These are phyloP conservation scores for Phrixothrix hirtus DNA, from an alignment of 2,888 invertebrate species.

Conservation along the genomic window DNA sequence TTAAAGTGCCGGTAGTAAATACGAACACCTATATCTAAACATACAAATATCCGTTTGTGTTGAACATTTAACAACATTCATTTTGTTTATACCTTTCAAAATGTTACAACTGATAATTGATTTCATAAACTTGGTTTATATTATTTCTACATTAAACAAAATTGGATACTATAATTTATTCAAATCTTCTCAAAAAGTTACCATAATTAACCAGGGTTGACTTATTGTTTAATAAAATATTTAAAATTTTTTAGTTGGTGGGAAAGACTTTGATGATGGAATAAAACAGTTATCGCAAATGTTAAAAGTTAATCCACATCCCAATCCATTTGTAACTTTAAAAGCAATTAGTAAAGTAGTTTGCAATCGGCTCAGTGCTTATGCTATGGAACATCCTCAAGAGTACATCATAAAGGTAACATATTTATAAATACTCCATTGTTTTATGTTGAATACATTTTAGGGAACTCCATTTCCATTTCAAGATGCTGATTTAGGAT, in stretches of 20 bases:
- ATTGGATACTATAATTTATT: too few relatives aligned
- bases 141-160: too few relatives aligned
- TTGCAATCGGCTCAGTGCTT: conserved; percentile 62
- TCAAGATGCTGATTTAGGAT: conserved; percentile 68
- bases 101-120: too few relatives aligned
- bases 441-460: conserved; percentile 34
- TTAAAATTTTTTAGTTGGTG: conserved; percentile 67
- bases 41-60: too few relatives aligned
- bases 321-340: conserved; percentile 75
- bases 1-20: too few relatives aligned
- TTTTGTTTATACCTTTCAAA: too few relatives aligned
- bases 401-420: conserved; percentile 56
- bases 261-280: conserved; percentile 81
- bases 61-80: too few relatives aligned
- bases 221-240: conserved; percentile 47
- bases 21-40: too few relatives aligned
- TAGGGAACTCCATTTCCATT: conserved; percentile 72
- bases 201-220: background rate
- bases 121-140: too few relatives aligned
- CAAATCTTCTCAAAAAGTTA: too few relatives aligned
- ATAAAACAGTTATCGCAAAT: conserved; percentile 77
- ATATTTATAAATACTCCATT: background rate
- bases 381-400: conserved; percentile 62
- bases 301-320: conserved; percentile 79
- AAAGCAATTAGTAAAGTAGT: conserved; percentile 70